These are phyloP conservation scores for Phaedon cochleariae DNA, from an alignment of 2,888 invertebrate genomes.

Conservation along the genomic window DNA sequence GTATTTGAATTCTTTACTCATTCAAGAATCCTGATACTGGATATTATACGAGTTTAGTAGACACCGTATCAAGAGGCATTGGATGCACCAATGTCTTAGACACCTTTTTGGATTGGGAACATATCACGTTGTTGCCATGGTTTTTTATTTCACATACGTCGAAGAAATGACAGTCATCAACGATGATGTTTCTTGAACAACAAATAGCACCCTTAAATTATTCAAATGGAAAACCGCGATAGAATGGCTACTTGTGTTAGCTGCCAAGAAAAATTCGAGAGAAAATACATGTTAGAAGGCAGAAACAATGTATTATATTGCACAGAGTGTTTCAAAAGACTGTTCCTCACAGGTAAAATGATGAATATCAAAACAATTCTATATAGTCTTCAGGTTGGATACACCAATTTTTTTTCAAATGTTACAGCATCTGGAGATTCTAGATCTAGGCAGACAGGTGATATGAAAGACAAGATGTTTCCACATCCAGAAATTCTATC, in stretches of 20 bases:
- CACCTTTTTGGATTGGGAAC: too few relatives aligned
- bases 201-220: neutral
- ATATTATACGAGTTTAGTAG: too few relatives aligned
- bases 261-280: conserved; percentile 37
- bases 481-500: conserved; percentile 42
- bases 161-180: too few relatives aligned
- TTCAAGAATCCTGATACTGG: too few relatives aligned
- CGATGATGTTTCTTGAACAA: too few relatives aligned
- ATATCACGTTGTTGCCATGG: too few relatives aligned
- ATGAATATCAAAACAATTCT: neutral
- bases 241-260: conserved; percentile 32
- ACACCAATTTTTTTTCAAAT: too few relatives aligned
- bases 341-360: conserved; percentile 36
- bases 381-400: too few relatives aligned
- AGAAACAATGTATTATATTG: conserved; percentile 40
- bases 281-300: conserved; percentile 36
- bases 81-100: too few relatives aligned
- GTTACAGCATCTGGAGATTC: conserved; percentile 29
- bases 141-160: too few relatives aligned
- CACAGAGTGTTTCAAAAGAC: conserved; percentile 41
- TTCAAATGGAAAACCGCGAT: conserved; percentile 23
- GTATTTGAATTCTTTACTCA: too few relatives aligned
- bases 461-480: conserved; percentile 35
- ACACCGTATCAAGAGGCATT: too few relatives aligned
- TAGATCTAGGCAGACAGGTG: conserved; percentile 7